Conservation (phyloP, 1,140 invertebrate species). For the Panulirus ornatus region DNA sequence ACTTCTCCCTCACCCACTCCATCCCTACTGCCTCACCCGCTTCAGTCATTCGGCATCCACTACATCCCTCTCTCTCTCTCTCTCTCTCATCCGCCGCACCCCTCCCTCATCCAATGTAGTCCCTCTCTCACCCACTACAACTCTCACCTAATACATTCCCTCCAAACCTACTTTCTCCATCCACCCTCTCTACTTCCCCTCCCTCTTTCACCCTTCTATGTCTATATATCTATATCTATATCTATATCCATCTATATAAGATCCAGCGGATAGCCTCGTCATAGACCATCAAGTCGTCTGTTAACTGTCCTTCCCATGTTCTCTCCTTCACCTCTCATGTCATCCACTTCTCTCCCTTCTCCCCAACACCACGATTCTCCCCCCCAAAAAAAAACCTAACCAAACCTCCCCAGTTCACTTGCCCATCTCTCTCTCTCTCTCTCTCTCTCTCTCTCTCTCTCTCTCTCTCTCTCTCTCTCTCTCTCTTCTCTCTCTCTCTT, state of each 20-base stretch:
- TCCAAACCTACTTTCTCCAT: neutral
- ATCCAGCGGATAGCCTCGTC: too few relatives aligned
- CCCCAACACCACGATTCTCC: too few relatives aligned
- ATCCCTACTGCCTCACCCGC: neutral
- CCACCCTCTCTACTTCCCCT: neutral
- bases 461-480: slow-evolving; percentile 7
- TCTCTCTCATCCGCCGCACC: neutral
- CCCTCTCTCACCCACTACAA: neutral
- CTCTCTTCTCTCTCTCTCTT: slow-evolving; percentile 2
- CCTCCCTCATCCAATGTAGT: neutral
- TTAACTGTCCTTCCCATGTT: too few relatives aligned
- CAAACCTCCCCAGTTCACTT: too few relatives aligned
- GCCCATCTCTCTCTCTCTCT: slow-evolving; percentile 7
- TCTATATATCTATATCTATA: too few relatives aligned
- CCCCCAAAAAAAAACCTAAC: too few relatives aligned
- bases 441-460: slow-evolving; percentile 7
- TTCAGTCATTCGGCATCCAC: neutral
- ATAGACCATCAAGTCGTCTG: too few relatives aligned
- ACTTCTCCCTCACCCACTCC: neutral
- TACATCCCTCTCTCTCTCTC: neutral
- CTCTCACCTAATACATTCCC: too few relatives aligned
- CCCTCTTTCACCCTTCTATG: neutral
- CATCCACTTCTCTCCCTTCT: too few relatives aligned
- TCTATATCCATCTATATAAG: too few relatives aligned
- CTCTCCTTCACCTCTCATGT: too few relatives aligned